Base-by-base conservation (phyloP, 2,797 vertebrate species). In the Parauchenoglanis punctatus region DNA sequence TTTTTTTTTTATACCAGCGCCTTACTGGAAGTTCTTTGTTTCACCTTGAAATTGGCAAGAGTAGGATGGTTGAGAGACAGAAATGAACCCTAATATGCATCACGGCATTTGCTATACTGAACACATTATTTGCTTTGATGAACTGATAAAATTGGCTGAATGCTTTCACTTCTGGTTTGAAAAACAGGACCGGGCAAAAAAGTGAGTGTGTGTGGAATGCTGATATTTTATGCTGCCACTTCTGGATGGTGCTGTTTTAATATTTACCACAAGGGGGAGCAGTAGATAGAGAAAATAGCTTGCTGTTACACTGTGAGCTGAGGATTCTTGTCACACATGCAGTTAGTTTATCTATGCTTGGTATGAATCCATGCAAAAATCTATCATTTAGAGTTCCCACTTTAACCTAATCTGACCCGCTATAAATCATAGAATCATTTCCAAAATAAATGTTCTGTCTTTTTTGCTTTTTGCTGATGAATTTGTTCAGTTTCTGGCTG, bases 221-320 rank as follows among this genome's bases (percentile, higher is more conserved):
- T n/a, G 23, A 17, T 11, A 52, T 44, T 59, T 12, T 61, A 8
- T 59, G 0, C 2, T 8, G 2, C 70, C 13, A 20, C 13, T 0
- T 10, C 25, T 2, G 44, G 25, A 65, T 54, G 46, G 59, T 89
- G 91, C 63, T 44, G 23, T 93, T 92, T 44, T 40, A 63, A 20
- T 59, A 87, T 4, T 31, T 44, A 15, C 93, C 96, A 95, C 94
- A 90, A 91, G 94, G 90, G 92, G 94, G 67, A 85, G 94, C 87
- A 92, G 80, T 93, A 93, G 89, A 90, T 75, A 86, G 28, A 54
- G 72, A 61, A 77, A 67, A 56, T 2, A 46, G 65, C n/a, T 75
- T 25, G 58, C 35, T 13, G 63, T 23, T 72, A 44, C 3, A 54
- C 4, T 20, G 40, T n/a, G 54, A 75, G n/a, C 10, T 40, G 11